Conservation (phyloP, 2,797 vertebrate genomes). For the Anabas testudineus region DNA sequence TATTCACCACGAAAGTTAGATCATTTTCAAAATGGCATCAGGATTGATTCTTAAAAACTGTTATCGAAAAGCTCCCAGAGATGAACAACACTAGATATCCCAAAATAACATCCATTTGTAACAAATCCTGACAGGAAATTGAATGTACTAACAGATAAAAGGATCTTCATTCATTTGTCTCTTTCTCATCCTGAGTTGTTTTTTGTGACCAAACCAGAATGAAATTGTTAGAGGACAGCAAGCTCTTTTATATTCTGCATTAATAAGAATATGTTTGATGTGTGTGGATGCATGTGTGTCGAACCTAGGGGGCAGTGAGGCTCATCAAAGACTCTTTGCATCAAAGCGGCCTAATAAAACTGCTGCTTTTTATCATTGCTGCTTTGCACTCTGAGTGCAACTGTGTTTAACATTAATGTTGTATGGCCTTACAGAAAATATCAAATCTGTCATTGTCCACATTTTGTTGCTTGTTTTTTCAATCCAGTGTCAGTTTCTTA, state of each 20-base stretch:
- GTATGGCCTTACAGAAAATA: background rate
- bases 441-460: background rate
- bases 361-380: slow-evolving; percentile 7
- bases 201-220: slow-evolving; percentile 23
- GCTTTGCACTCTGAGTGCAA: slow-evolving; percentile 9
- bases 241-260: slow-evolving; percentile 27
- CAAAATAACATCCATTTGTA: slow-evolving; percentile 40
- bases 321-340: slow-evolving; percentile 63
- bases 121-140: slow-evolving; percentile 68
- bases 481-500: no score
- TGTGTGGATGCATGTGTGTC: slow-evolving; percentile 12
- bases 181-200: slow-evolving; percentile 11
- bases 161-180: slow-evolving; percentile 40
- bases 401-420: background rate
- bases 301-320: slow-evolving; percentile 27
- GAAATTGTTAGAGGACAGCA: slow-evolving; percentile 31
- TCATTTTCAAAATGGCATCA: slow-evolving; percentile 11
- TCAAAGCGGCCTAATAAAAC: slow-evolving; percentile 55
- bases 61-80: slow-evolving; percentile 11
- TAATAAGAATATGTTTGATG: slow-evolving; percentile 48
- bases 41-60: slow-evolving; percentile 31
- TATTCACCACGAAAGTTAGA: slow-evolving; percentile 11
- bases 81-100: slow-evolving; percentile 28
- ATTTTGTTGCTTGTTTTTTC: background rate
- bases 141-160: slow-evolving; percentile 52